Percentiles rank a stretch among this genome's conserved stretches.
These are phyloP conservation scores for Armadillidium nasatum DNA, from an alignment of 1,140 invertebrate genomes.

Conservation along the genomic window DNA sequence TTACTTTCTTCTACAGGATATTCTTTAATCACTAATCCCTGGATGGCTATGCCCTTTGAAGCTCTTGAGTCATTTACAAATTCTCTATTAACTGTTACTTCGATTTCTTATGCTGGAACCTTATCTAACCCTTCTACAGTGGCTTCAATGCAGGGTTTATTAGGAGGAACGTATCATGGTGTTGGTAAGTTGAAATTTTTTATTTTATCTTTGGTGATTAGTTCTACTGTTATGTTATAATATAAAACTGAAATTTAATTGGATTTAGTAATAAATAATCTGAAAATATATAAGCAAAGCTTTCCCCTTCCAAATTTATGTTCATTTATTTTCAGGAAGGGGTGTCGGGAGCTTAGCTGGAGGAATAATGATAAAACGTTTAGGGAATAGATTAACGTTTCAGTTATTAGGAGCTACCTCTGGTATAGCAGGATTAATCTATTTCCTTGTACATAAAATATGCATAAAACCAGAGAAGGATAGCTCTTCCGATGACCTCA, in stretches of 20 bases:
- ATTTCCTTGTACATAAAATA: neutral
- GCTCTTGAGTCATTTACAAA: constrained; percentile 67
- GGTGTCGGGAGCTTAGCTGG: neutral
- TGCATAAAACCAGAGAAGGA: neutral
- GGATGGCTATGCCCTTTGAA: constrained; percentile 75
- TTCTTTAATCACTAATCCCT: constrained; percentile 73
- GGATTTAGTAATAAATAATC: neutral
- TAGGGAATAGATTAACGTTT: neutral
- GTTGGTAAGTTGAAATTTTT: constrained; percentile 58
- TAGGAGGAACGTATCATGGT: constrained; percentile 74
- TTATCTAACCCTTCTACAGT: constrained; percentile 71
- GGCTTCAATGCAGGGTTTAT: constrained; percentile 71
- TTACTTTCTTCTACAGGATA: constrained; percentile 51
- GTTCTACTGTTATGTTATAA: neutral
- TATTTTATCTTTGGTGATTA: neutral
- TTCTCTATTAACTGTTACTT: constrained; percentile 72
- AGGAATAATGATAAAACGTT: neutral
- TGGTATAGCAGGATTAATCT: neutral
- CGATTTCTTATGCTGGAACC: constrained; percentile 72
- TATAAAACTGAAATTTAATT: neutral
- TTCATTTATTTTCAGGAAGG: neutral
- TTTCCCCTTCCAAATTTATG: neutral
- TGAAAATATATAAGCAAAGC: neutral
- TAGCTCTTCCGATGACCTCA: neutral
- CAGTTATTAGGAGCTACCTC: neutral